Percentiles rank a stretch among this genome's conserved stretches.
These are phyloP conservation scores for Ptychadena robeensis DNA, from an alignment of 2,797 vertebrate species.

Conservation along the genomic window DNA sequence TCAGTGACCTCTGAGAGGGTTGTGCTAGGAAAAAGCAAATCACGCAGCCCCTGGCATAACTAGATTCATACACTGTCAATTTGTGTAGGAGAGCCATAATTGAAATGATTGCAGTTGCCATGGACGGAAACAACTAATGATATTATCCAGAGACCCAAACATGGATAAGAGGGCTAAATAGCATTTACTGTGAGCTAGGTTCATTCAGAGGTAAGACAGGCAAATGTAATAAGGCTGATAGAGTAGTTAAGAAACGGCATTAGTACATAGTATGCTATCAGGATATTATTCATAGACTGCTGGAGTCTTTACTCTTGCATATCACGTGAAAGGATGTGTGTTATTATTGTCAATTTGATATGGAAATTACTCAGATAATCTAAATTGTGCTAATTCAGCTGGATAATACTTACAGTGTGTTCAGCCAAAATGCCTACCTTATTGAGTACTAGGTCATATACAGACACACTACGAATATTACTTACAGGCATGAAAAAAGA, in stretches of 20 bases:
- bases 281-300: constrained; percentile 66
- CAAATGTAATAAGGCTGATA: constrained; percentile 65
- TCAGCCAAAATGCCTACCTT: too few species aligned
- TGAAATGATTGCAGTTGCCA: constrained; percentile 45
- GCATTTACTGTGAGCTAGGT: constrained; percentile 53
- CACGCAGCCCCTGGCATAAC: constrained; percentile 29
- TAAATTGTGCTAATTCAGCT: too few species aligned
- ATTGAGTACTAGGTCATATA: too few species aligned
- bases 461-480: too few species aligned
- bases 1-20: constrained; percentile 24
- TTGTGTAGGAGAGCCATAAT: constrained; percentile 27
- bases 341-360: too few species aligned
- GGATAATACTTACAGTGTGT: too few species aligned
- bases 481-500: too few species aligned
- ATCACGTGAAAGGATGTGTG: background rate
- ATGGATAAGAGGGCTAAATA: constrained; percentile 37
- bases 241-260: constrained; percentile 66
- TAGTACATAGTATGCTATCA: constrained; percentile 63
- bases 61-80: constrained; percentile 39
- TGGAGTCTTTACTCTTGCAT: background rate
- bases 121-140: constrained; percentile 55
- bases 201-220: constrained; percentile 64
- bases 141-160: constrained; percentile 43
- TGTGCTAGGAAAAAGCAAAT: constrained; percentile 23
- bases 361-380: too few species aligned